Conservation (phyloP, 2,113 vertebrate species). For the Hyaena hyaena region DNA sequence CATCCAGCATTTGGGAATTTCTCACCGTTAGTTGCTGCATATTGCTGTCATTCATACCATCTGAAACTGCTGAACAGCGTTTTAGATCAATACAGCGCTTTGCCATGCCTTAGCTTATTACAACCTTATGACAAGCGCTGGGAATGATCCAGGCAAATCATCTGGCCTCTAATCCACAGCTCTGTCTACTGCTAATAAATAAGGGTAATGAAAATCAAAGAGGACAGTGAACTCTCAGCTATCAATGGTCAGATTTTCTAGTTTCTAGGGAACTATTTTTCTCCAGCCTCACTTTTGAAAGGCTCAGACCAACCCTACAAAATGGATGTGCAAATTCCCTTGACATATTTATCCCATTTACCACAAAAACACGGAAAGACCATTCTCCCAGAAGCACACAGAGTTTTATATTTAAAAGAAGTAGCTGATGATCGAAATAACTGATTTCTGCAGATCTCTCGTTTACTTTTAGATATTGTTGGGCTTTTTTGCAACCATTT, state of each 20-base stretch:
- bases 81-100: background rate
- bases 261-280: background rate
- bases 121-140: background rate
- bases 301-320: background rate
- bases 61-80: background rate
- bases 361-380: background rate
- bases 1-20: background rate
- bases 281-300: slow-evolving; percentile 14
- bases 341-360: background rate
- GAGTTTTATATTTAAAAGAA: background rate
- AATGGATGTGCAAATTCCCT: background rate
- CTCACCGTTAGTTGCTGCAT: background rate
- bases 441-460: background rate
- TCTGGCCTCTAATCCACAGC: background rate
- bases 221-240: background rate
- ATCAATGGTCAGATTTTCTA: background rate
- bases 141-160: background rate
- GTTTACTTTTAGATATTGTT: background rate
- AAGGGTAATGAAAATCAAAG: background rate
- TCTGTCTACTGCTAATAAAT: background rate
- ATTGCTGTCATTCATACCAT: background rate
- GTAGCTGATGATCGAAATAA: background rate
- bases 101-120: background rate
- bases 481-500: background rate
- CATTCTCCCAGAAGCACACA: background rate